Conservation (phyloP, 1,140 invertebrate genomes). For the Himalopsyche phryganea region DNA sequence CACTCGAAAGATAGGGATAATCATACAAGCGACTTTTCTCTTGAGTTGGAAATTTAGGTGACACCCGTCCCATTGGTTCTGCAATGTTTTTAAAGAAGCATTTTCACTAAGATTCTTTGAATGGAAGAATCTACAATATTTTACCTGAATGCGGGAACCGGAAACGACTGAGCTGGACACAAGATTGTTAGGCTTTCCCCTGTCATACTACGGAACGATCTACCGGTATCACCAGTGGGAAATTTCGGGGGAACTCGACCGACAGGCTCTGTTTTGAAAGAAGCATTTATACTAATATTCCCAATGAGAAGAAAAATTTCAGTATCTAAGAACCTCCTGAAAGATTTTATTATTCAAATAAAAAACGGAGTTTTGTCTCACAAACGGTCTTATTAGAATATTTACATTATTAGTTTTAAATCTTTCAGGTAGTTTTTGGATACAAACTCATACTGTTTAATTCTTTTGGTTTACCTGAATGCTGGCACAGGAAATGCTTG, state of each 20-base stretch:
- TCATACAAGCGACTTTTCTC: slow-evolving; percentile 61
- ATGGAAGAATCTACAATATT: neutral
- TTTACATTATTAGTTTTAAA: too few species aligned
- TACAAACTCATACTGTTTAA: too few species aligned
- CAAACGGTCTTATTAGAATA: too few species aligned
- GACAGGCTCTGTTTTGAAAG: slow-evolving; percentile 36
- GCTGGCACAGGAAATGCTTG: slow-evolving; percentile 63
- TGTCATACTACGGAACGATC: slow-evolving; percentile 39
- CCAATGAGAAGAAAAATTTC: too few species aligned
- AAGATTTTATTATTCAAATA: too few species aligned
- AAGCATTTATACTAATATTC: too few species aligned
- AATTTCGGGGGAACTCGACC: slow-evolving; percentile 51
- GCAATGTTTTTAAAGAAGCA: too few species aligned
- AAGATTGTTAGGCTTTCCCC: slow-evolving; percentile 56
- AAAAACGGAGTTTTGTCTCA: too few species aligned
- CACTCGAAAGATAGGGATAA: slow-evolving; percentile 44
- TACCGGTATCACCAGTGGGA: slow-evolving; percentile 52
- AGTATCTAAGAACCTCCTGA: too few species aligned
- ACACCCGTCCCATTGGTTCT: slow-evolving; percentile 37
- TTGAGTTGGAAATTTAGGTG: slow-evolving; percentile 64
- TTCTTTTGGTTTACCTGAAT: slow-evolving; percentile 57
- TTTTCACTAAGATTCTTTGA: too few species aligned
- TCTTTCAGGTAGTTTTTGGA: too few species aligned
- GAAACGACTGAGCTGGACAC: slow-evolving; percentile 71
- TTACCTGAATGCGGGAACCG: slow-evolving; percentile 67